Base-by-base conservation (phyloP, 1,140 invertebrate genomes). In the Probaryconus sp. region DNA sequence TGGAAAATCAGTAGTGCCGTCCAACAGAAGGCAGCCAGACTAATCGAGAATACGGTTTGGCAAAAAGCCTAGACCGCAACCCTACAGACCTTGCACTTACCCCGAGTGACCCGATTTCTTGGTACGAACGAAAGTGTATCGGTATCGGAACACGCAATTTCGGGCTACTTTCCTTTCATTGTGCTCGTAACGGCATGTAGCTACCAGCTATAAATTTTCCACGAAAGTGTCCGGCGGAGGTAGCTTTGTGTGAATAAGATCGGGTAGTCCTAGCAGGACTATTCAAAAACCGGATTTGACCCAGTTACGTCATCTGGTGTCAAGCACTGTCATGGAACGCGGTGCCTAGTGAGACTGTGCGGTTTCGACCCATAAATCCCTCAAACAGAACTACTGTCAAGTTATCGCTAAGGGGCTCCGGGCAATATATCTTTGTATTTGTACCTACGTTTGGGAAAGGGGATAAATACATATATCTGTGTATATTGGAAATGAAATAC, bases 311-410 rank as follows among this genome's bases (percentile, higher is more conserved):
- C 80, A 81, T 68, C 72, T 79, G 60, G 45, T 65, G 78, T 84
- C 80, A 80, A 70, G 67, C 37, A 17, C 48, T 67, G 64, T 75
- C 67, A 70, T 33, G 68, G 65, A 73, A 78, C 74, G 53, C 61
- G 63, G 51, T 55, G 73, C 65, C 56, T 50, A 72, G 69, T 40
- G 67, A 81, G 76, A 84, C 81, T 80, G 81, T 82, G 76, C 65
- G 71, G 55, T 76, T 73, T 43, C 53, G 28, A 60, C 40, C 58
- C 79, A 85, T 87, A 87, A 86, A 87, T 87, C 81, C 53, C 47
- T 83, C 82, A 70, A 78, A 78, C 73, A 58, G 55, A 61, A 73
- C 68, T 45, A 68, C 72, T 40, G 70, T 71, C 50, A 75, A 74
- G 63, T 37, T 61, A 76, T 67, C 72, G 60, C 20, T 64, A 67